Evolutionary conservation across 1,140 invertebrate species (phyloP), one percentile per base, ranked within the genome.

Genomic region (Drosophila ohnishii): DNA sequence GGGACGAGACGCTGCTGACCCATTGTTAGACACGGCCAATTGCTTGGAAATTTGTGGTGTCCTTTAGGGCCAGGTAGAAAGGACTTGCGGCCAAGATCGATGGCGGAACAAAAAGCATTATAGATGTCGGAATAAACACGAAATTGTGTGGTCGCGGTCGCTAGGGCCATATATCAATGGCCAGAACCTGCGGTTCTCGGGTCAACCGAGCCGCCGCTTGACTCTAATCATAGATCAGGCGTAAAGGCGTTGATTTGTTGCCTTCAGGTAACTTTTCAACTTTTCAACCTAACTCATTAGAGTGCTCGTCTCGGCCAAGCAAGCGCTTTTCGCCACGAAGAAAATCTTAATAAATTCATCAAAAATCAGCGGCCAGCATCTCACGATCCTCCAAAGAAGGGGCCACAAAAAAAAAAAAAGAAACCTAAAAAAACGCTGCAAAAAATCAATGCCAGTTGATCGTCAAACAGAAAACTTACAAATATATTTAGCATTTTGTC

Each of bases 311-410:
- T 56, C 19, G 50, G 42, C 34, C 42, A 34, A 32, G 30, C 28
- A 37, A 51, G 44, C 34, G 63, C 47, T 56, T 53, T 55, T 55
- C 25, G 56, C 67, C 75, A 78, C 40, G 47, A 37, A 65, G 59
- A 85, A 86, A 86, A 86, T 87, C 82, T 87, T 86, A 86, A 86
- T 86, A 86, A 86, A 86, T 86, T 86, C 82, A 86, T 86, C 83
- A 86, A 86, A 86, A 86, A 86, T 86, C 82, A 87, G 61, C 67
- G 61, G 75, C 79, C 66, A 70, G 80, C 82, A 86, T 86, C 82
- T 86, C 82, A 86, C 82, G 82, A 86, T 85, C 63, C 76, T 48
- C 72, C 63, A 42, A 74, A 60, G 62, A 50, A 66, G 50, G 28
- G 56, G 64, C 63, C 22, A 32, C 37, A 25, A 35, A 16, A 22